Percentiles rank a stretch among this genome's conserved stretches.
phyloP scores from a whole-genome alignment of 2,797 vertebrate genomes.

The Petrocephalus schoutedeni region DNA sequence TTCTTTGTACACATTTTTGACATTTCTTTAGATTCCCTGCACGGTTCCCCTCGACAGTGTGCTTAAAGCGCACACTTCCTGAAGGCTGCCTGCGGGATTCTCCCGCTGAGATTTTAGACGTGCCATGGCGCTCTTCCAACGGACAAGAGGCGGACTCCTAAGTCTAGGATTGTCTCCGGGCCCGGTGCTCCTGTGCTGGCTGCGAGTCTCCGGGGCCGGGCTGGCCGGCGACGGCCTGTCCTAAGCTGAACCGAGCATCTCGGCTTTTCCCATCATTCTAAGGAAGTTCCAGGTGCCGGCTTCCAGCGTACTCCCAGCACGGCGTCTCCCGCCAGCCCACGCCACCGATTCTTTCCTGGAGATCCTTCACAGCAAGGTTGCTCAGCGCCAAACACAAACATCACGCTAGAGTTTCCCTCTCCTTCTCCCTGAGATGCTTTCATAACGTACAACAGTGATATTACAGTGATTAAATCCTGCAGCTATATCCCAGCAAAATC shows the following conservation, averaged over 20 bases:
- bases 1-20: neutral
- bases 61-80: neutral
- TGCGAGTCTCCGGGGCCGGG: neutral
- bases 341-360: neutral
- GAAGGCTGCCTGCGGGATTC: neutral
- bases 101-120: neutral
- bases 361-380: neutral
- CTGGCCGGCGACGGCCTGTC: neutral
- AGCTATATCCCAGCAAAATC: neutral
- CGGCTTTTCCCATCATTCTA: conserved; percentile 18
- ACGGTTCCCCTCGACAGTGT: neutral
- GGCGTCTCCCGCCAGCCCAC: neutral
- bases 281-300: conserved; percentile 20
- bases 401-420: neutral
- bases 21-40: neutral
- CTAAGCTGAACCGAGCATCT: neutral
- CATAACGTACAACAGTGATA: neutral
- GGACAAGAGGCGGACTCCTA: neutral
- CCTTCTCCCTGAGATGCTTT: neutral
- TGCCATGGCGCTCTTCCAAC: neutral
- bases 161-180: neutral
- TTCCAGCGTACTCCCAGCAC: neutral
- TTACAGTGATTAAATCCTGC: neutral
- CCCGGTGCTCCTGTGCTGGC: neutral
- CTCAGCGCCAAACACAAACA: conserved; percentile 15